Evolutionary conservation across 2,888 invertebrate genomes (phyloP), one percentile per base, ranked within the genome.

Genomic region (Apamea epomidion): DNA sequence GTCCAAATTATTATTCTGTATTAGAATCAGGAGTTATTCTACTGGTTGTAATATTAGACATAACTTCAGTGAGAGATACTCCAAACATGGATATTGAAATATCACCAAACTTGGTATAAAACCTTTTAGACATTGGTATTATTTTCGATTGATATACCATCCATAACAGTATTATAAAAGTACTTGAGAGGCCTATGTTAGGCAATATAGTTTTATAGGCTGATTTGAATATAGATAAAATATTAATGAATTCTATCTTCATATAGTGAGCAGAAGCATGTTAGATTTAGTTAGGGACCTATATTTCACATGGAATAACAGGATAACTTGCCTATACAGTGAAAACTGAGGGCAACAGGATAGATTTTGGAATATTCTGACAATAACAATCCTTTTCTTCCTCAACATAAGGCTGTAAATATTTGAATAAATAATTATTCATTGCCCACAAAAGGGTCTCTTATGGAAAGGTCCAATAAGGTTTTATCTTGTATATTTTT

Each of bases 161-260:
- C 14, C 8, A 29, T 69, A 45, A 37, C 5, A 68, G 32, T 8
- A 4, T 29, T 76, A 71, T 58, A 3, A 16, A 60, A 6, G 25
- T 45, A 74, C 37, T 74, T 62, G 51, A 42, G 54, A 18, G 45
- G 71, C 58, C 67, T 51, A 7, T 58, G 8, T 60, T 12, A 54
- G 76, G 73, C 76, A 65, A 64, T 60, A 62, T 32, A 76, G 21
- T 70, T 70, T 67, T 69, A 80, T 80, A 29, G 25, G 25, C 65
- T 51, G 29, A 54, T 83, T 80, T 70, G 60, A 80, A 69, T 77
- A 74, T 29, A 65, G 64, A 73, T 76, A 74, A 32, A 80, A 68
- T 65, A 73, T 62, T 54, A 65, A 65, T 62, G 3, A 73, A 42
- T 58, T 58, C 8, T 64, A 21, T 64, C 6, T 14, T 68, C 29